A percentile compares a stretch with the other conserved stretches of the same genome.
Conservation (phyloP, 2,888 invertebrate genomes). For the Sinodicranocentrus sp. region DNA sequence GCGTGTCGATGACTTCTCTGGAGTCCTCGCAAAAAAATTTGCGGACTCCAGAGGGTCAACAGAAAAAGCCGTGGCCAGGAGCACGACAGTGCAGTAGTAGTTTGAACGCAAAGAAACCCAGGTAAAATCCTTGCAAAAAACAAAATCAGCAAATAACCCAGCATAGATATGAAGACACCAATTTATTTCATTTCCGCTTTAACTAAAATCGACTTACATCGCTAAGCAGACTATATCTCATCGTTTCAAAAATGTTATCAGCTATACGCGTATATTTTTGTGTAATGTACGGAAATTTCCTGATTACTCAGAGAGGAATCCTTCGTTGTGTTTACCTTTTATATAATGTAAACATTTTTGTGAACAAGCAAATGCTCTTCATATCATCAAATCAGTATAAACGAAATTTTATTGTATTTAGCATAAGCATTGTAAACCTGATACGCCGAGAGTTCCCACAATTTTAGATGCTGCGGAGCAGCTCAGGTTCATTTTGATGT, state of each 20-base stretch:
- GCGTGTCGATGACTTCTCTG: constrained; percentile 75
- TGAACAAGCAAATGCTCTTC: too few relatives aligned
- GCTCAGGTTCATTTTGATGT: too few relatives aligned
- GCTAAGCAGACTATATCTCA: neutral
- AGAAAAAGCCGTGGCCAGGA: constrained; percentile 68
- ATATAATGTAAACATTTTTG: too few relatives aligned
- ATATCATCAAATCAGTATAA: too few relatives aligned
- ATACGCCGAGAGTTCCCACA: too few relatives aligned
- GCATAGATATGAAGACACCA: neutral
- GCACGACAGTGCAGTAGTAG: constrained; percentile 69
- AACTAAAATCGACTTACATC: neutral
- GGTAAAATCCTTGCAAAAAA: constrained; percentile 48
- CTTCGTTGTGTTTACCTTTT: too few relatives aligned
- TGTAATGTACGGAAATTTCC: neutral
- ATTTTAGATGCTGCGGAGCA: too few relatives aligned
- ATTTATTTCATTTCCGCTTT: neutral
- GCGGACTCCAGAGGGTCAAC: constrained; percentile 71
- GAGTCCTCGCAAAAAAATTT: constrained; percentile 70
- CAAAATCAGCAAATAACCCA: neutral
- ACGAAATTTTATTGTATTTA: neutral
- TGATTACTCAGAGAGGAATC: neutral
- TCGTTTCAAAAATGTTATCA: neutral
- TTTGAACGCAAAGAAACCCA: constrained; percentile 73
- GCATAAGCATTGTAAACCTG: neutral
- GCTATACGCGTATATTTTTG: neutral